Evolutionary conservation across 2,113 vertebrate genomes (phyloP).

Genomic region (Sebastes fasciatus): DNA sequence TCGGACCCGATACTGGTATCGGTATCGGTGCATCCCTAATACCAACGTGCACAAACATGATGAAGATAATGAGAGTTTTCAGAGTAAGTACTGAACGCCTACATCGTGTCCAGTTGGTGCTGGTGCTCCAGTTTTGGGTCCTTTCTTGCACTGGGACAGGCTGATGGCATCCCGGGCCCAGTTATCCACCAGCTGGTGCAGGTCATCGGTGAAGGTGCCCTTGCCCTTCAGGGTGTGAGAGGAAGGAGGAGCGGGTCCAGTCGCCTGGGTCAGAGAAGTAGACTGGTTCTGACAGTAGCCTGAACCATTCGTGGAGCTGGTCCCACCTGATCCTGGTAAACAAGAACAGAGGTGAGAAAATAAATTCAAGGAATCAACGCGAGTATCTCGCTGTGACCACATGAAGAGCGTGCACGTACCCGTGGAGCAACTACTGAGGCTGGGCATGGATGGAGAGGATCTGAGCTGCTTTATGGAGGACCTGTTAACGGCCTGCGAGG

Average conservation of each 20-base stretch:
- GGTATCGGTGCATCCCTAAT: too few relatives aligned
- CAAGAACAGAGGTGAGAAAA: background rate
- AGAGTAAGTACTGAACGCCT: conserved; percentile 45
- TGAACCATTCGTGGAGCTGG: conserved; percentile 71
- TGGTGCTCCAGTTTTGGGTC: conserved; percentile 84
- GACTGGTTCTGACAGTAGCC: conserved; percentile 63
- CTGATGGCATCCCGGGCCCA: conserved; percentile 96
- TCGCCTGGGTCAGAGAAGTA: conserved; percentile 46
- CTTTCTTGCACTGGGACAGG: conserved; percentile 90
- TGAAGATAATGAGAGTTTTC: background rate
- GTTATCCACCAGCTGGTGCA: conserved; percentile 96
- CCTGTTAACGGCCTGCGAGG: conserved; percentile 80
- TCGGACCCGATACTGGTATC: too few relatives aligned
- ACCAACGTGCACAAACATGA: too few relatives aligned
- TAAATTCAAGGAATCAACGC: background rate
- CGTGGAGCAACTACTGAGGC: conserved; percentile 88
- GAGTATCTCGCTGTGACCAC: background rate
- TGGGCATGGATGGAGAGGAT: conserved; percentile 92
- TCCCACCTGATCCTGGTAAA: conserved; percentile 64
- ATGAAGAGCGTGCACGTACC: conserved; percentile 76
- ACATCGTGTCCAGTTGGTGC: conserved; percentile 83
- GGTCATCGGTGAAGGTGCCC: conserved; percentile 95
- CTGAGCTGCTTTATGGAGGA: conserved; percentile 86
- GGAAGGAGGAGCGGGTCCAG: conserved; percentile 80
- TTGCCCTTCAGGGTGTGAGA: conserved; percentile 87